phyloP scores from a whole-genome alignment of 1,140 invertebrate species.

The Musca vetustissima region DNA sequence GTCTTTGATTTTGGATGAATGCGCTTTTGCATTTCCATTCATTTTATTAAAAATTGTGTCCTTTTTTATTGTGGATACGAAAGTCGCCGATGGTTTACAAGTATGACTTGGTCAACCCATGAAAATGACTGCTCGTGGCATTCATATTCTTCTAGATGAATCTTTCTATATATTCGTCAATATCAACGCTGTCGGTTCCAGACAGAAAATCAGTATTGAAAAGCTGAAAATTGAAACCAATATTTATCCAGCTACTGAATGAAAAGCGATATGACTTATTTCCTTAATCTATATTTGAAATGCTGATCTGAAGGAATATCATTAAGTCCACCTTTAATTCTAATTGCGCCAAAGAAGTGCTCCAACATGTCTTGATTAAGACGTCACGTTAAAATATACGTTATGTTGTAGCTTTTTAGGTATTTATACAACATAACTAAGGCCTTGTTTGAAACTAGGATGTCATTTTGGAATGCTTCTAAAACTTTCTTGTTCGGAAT shows the following conservation, averaged over 20 bases:
- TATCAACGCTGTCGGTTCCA: not conserved
- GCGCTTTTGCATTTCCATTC: no score
- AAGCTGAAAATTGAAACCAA: not conserved
- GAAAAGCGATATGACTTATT: not conserved
- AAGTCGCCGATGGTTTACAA: not conserved
- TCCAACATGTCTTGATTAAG: slow-evolving; percentile 45
- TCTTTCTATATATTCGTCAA: slow-evolving; percentile 5
- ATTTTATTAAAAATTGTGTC: no score
- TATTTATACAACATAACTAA: slow-evolving; percentile 6
- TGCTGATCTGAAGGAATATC: slow-evolving; percentile 36
- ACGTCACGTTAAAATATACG: slow-evolving; percentile 37
- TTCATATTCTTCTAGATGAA: slow-evolving; percentile 12
- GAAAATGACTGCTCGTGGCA: not conserved
- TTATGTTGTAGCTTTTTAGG: slow-evolving; percentile 21
- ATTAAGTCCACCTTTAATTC: slow-evolving; percentile 36
- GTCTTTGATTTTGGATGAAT: no score
- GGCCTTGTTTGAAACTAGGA: slow-evolving; percentile 4
- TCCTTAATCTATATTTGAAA: slow-evolving; percentile 38
- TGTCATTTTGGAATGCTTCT: slow-evolving; percentile 14
- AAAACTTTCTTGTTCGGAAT: not conserved
- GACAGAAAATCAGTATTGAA: not conserved
- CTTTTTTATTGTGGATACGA: no score
- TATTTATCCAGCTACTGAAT: not conserved
- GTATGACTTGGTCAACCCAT: slow-evolving; percentile 2
- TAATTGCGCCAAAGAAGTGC: slow-evolving; percentile 41